Percentiles rank a stretch among this genome's conserved stretches.
Evolutionary conservation across 2,113 vertebrate genomes (phyloP).

Genomic region (Stomatorhinus ivindoensis): DNA sequence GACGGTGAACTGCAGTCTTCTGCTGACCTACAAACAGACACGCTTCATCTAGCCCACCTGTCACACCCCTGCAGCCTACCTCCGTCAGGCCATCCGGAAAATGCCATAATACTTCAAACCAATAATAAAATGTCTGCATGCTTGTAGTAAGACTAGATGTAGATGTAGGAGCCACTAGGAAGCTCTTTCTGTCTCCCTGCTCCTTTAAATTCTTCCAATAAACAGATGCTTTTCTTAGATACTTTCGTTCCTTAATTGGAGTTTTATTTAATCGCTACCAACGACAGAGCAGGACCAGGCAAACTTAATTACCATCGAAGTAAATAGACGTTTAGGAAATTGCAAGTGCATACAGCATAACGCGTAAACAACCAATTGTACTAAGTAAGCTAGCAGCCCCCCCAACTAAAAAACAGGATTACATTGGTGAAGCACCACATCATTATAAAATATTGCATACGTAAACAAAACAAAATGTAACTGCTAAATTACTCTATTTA

Average conservation of each 20-base stretch:
- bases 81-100: background rate
- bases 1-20: constrained; percentile 6
- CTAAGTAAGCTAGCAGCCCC: background rate
- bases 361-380: background rate
- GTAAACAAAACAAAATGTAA: background rate
- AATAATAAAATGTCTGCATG: background rate
- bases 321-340: constrained; percentile 5
- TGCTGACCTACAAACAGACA: background rate
- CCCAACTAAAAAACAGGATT: background rate
- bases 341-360: background rate
- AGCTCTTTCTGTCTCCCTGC: background rate
- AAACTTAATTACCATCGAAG: constrained; percentile 17
- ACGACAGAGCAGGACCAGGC: background rate
- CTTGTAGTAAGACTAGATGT: background rate
- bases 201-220: background rate
- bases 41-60: constrained; percentile 2
- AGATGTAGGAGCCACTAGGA: background rate
- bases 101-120: background rate
- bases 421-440: background rate
- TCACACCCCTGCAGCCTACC: background rate
- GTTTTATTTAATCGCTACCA: constrained; percentile 5
- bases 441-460: background rate
- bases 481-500: background rate
- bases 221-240: constrained; percentile 4
- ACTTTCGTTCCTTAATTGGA: constrained; percentile 4